Evolutionary conservation across 2,888 invertebrate genomes (phyloP).

Genomic region (Steromphala cineraria): DNA sequence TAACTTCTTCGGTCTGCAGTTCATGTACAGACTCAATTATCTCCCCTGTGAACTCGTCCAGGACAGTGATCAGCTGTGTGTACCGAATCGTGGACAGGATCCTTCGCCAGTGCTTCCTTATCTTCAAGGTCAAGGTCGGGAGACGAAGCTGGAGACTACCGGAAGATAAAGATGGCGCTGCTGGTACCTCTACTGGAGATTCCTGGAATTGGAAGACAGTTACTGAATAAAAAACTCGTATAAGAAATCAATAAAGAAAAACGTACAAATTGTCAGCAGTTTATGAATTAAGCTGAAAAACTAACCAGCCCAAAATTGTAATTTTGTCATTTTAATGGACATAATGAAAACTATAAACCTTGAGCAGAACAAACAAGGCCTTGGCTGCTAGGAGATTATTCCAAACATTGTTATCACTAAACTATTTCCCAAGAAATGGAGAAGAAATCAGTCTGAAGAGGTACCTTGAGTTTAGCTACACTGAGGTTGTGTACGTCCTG

Average conservation of each 20-base stretch:
- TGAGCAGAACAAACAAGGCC: background rate
- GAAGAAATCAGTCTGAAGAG: too few relatives aligned
- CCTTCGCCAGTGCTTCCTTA: conserved; percentile 56
- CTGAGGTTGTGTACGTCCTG: background rate
- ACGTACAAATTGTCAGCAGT: too few relatives aligned
- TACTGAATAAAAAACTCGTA: background rate
- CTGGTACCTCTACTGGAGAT: background rate
- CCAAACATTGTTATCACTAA: too few relatives aligned
- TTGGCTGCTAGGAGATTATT: too few relatives aligned
- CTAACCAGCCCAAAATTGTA: too few relatives aligned
- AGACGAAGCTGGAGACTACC: conserved; percentile 28
- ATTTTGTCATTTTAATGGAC: too few relatives aligned
- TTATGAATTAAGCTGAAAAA: too few relatives aligned
- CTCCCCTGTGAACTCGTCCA: conserved; percentile 70
- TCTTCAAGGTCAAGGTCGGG: conserved; percentile 44
- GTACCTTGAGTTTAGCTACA: background rate
- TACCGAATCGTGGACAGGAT: conserved; percentile 47
- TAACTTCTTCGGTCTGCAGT: conserved; percentile 82
- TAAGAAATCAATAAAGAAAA: too few relatives aligned
- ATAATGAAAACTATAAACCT: too few relatives aligned
- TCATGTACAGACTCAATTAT: conserved; percentile 78
- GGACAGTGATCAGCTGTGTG: conserved; percentile 38
- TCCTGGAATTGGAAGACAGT: too few relatives aligned
- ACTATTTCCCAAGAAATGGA: too few relatives aligned
- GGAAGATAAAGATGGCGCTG: background rate